phyloP scores from a whole-genome alignment of 1,140 invertebrate genomes.

The Heliconius himera region DNA sequence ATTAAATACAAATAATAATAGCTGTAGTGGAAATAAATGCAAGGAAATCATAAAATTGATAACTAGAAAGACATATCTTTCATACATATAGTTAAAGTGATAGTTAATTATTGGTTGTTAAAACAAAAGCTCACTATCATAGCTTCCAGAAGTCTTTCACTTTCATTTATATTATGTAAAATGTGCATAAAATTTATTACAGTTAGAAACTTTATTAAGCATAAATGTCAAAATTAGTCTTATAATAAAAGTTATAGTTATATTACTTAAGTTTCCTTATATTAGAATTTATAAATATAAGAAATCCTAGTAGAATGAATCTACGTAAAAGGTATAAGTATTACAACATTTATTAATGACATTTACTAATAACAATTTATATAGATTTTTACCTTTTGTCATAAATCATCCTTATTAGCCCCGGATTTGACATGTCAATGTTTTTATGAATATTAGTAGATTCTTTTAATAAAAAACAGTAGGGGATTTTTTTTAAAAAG shows the following conservation, averaged over 20 bases:
- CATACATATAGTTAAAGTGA: neutral
- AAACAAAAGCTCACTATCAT: neutral
- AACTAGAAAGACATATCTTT: neutral
- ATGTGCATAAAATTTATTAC: slow-evolving; percentile 16
- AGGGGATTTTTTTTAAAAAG: too few relatives aligned
- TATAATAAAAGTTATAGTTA: too few relatives aligned
- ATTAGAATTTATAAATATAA: neutral
- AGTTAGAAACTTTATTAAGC: neutral
- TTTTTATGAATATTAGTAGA: too few relatives aligned
- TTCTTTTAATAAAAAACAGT: too few relatives aligned
- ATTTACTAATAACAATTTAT: neutral
- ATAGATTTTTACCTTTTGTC: neutral
- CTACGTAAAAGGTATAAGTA: neutral
- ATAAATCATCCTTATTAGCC: neutral
- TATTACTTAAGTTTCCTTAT: neutral
- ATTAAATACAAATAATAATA: neutral
- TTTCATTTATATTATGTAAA: slow-evolving; percentile 7
- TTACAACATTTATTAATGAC: too few relatives aligned
- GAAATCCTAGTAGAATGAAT: neutral
- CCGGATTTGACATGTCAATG: too few relatives aligned
- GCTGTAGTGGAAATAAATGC: neutral
- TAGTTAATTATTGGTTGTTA: slow-evolving; percentile 1
- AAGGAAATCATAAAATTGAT: neutral
- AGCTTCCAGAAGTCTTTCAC: slow-evolving; percentile 10
- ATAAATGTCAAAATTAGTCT: neutral